Base-by-base conservation (phyloP, 2,113 vertebrate species). In the Thryonomys swinderianus region DNA sequence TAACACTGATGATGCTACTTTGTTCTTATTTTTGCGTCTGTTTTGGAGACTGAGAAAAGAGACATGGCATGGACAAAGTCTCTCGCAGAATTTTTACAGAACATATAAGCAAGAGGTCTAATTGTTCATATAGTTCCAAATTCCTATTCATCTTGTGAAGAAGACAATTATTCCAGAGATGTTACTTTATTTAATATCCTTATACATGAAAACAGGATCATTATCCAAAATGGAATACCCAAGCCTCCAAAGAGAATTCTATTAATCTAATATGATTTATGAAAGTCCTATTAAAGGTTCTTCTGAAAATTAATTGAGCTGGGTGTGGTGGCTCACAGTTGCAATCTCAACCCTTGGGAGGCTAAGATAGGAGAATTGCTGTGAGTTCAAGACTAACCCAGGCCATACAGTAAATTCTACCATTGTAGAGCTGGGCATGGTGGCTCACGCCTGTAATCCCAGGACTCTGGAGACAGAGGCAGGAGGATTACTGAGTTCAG, bases 211-310 rank as follows among this genome's bases (percentile, higher is more conserved):
- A 86, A 34, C 1, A 21, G 10, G 0, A 86, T 83, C 25, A 34
- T 66, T 67, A 2, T 1, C 37, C 11, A 30, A 2, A 45, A 66
- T 1, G 4, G 4, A 83, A 45, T 1, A 48, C 0, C 5, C 2
- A 82, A 69, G 4, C 2, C 0, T 7, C 6, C 17, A 1, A 23
- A 42, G 12, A 51, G 32, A 40, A 32, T 0, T 0, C 7, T 20
- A 88, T 3, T 61, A 59, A 71, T 20, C 7, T 66, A 62, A 57
- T 40, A 32, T 18, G 0, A 14, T 51, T 91, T 91, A 48, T 81
- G 20, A 61, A 81, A 76, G 67, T 76, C 34, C 1, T 67, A 20
- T 61, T 23, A 61, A 57, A 20, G 3, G 5, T 17, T 40, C 64
- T 37, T 80, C 57, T 64, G 7, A 40, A 66, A 85, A 88, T 20